A percentile compares a stretch with the other conserved stretches of the same genome.
Conservation (phyloP, 1,140 invertebrate genomes). For the Dermatophagoides farinae region DNA sequence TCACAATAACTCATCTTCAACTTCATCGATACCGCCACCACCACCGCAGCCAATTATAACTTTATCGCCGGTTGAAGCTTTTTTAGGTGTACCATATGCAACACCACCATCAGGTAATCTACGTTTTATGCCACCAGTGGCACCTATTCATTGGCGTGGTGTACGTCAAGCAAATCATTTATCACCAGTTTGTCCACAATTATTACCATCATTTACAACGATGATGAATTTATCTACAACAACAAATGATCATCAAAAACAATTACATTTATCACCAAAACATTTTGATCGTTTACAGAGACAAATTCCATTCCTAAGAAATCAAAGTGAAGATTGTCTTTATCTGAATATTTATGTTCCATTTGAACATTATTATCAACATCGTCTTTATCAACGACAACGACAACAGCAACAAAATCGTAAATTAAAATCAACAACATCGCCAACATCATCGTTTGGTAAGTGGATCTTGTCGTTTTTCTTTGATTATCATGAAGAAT, state of each 20-base stretch:
- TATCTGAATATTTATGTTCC: slow-evolving; percentile 91
- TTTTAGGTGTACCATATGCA: slow-evolving; percentile 42
- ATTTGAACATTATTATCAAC: slow-evolving; percentile 13
- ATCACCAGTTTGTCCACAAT: slow-evolving; percentile 25
- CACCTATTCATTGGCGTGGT: slow-evolving; percentile 51
- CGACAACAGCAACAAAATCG: neutral
- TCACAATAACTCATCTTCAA: neutral
- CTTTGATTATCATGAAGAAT: neutral
- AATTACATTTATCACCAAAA: slow-evolving; percentile 39
- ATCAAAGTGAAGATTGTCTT: slow-evolving; percentile 88
- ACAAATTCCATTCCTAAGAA: slow-evolving; percentile 58
- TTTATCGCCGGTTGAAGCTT: slow-evolving; percentile 14
- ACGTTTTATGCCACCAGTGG: slow-evolving; percentile 83
- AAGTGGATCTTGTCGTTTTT: neutral
- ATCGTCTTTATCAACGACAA: neutral
- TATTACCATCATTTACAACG: slow-evolving; percentile 41
- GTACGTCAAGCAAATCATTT: slow-evolving; percentile 35
- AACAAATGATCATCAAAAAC: slow-evolving; percentile 15
- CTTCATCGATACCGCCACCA: neutral
- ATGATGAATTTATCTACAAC: slow-evolving; percentile 35
- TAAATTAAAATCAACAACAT: neutral
- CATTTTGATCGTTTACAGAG: slow-evolving; percentile 61
- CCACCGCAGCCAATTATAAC: neutral
- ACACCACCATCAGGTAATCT: slow-evolving; percentile 68
- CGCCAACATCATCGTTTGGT: neutral